These are phyloP conservation scores for Loxodonta africana DNA, from an alignment of 2,113 vertebrate species.

Conservation along the genomic window DNA sequence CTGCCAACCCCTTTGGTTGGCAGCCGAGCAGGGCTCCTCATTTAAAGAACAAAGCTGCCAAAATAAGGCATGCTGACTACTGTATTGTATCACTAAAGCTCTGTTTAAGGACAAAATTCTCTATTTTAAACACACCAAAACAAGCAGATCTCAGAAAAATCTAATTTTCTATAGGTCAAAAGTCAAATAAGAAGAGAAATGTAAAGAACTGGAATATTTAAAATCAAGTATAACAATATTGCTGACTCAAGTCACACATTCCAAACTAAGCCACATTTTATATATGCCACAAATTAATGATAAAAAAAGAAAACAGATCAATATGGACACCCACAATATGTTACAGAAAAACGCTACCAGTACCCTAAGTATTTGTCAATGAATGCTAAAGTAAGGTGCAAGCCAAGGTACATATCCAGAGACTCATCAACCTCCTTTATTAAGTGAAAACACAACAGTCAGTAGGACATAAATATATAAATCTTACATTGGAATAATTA, in stretches of 20 bases:
- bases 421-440: background rate
- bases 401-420: background rate
- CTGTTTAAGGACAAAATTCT: slow-evolving; percentile 58
- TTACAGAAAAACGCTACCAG: background rate
- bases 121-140: slow-evolving; percentile 6
- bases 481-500: slow-evolving; percentile 12
- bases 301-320: slow-evolving; percentile 31
- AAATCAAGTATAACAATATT: slow-evolving; percentile 45
- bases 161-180: slow-evolving; percentile 10
- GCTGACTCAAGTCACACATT: background rate
- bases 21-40: too few relatives aligned
- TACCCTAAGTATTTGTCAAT: slow-evolving; percentile 12
- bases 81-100: slow-evolving; percentile 26
- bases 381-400: slow-evolving; percentile 20
- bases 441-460: slow-evolving; percentile 38
- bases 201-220: slow-evolving; percentile 10
- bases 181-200: background rate
- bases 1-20: too few relatives aligned
- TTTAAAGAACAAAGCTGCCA: slow-evolving; percentile 48
- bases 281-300: background rate
- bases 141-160: background rate
- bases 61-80: slow-evolving; percentile 22
- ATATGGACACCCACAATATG: background rate
- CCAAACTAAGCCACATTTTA: background rate
- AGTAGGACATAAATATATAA: background rate